Evolutionary conservation across 1,140 invertebrate genomes (phyloP), one percentile per base, ranked within the genome.

Genomic region (Ceratitis capitata): DNA sequence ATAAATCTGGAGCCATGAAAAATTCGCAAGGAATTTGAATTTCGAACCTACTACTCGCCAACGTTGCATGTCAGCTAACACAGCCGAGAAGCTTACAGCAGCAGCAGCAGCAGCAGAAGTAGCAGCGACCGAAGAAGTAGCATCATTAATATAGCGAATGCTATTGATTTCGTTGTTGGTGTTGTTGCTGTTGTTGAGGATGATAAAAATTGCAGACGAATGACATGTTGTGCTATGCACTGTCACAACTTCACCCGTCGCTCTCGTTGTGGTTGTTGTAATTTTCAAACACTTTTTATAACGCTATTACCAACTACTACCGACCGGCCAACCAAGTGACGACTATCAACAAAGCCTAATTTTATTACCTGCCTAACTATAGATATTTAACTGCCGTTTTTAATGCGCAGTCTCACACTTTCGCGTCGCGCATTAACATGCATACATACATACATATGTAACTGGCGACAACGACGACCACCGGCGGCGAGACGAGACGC

Each of bases 381-480:
- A 69, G 61, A 69, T 32, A 12, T 47, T 78, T 78, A 78, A 78
- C 23, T 78, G 69, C 39, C 69, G 12, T 47, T 78, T 64, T 78
- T 78, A 45, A 78, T 78, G 69, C 69, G 39, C 69, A 26, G 42
- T 78, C 69, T 78, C 42, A 78, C 69, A 78, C 69, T 78, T 78
- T 78, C 69, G 69, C 69, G 39, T 78, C 69, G 69, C 69, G 39
- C 69, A 23, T 45, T 45, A 64, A 19, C 23, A 16, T n/a, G 69
- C 39, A 42, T 6, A 45, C 69, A n/a, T n/a, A n/a, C n/a, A n/a
- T n/a, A n/a, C n/a, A n/a, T n/a, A n/a, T n/a, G n/a, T n/a, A n/a
- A n/a, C n/a, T n/a, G n/a, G 69, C n/a, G 51, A n/a, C 51, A 47
- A 5, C 1, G 19, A n/a, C 51, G 6, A 56, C 51, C 0, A n/a